Base-by-base conservation (phyloP, 2,113 vertebrate genomes). In the Muntiacus muntjak region DNA sequence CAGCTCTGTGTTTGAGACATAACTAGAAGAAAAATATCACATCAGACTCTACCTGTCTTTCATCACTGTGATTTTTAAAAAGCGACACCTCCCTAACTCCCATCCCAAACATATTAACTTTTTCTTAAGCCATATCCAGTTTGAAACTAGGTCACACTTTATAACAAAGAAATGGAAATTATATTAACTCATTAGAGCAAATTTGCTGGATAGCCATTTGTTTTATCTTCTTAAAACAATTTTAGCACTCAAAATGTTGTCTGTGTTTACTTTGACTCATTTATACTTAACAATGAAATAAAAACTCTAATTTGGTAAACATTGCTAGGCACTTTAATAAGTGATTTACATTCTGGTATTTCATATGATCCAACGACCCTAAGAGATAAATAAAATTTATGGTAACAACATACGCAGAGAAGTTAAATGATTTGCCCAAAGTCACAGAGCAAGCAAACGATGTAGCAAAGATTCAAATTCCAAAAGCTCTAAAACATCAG, bases 1-100 rank as follows among this genome's bases (percentile, higher is more conserved):
- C 71, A 98, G 94, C 64, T 54, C 87, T 95, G 76, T 83, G 95
- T 97, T 97, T 95, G 97, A 98, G 95, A 87, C 7, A 67, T 52
- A 95, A 87, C 52, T 55, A 95, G 82, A 95, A 55, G 62, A 64
- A 93, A 94, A 97, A 96, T 55, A 93, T 64, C 97, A 94, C 52
- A 93, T 93, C 87, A 95, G 94, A 95, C 19, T 93, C 16, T 9
- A 87, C 26, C 52, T 88, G 93, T 84, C 81, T 88, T 97, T 97
- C 81, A 93, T 67, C 54, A 43, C 7, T 7, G 28, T 0, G 40
- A n/a, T 71, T 92, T 92, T 95, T 55, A 40, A 92, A 89, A 91
- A 90, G 40, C 30, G 89, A 40, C 54, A 40, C 40, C 11, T 90
- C 81, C 90, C 67, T 21, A 83, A 57, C 14, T 28, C 36, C 43